Percentiles rank a stretch among this genome's conserved stretches.
These are phyloP conservation scores for Antedon bifida DNA, from an alignment of 35 echinoderm and acorn worm species.

Conservation along the genomic window DNA sequence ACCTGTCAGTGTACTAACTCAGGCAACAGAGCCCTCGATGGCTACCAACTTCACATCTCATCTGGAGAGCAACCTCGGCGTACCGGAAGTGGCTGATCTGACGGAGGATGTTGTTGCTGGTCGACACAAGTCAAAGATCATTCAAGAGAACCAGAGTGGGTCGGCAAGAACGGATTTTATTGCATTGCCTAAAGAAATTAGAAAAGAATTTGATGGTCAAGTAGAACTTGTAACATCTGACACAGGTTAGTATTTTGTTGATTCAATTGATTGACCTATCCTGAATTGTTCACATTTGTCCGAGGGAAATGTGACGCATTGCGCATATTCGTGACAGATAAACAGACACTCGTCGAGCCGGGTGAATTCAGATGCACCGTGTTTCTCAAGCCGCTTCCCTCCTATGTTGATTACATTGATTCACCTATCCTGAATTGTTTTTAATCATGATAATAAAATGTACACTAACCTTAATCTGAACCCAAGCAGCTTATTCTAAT, in stretches of 20 bases:
- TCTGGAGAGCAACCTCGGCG: not conserved
- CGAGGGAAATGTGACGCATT: too few relatives aligned
- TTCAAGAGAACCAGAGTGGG: slow-evolving; percentile 51
- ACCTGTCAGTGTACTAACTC: slow-evolving; percentile 3
- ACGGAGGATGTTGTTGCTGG: not conserved
- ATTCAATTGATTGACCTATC: too few relatives aligned
- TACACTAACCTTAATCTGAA: too few relatives aligned
- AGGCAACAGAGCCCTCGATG: not conserved
- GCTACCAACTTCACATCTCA: not conserved
- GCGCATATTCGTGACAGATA: too few relatives aligned
- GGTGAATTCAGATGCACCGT: too few relatives aligned
- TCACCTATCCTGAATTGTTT: too few relatives aligned
- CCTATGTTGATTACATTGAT: too few relatives aligned
- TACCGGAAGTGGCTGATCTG: not conserved
- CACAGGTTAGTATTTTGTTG: not conserved
- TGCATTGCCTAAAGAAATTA: slow-evolving; percentile 8
- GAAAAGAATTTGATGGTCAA: not conserved
- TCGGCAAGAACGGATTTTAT: slow-evolving; percentile 56
- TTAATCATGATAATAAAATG: too few relatives aligned
- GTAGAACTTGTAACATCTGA: not conserved
- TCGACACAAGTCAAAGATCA: not conserved
- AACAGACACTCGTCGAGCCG: too few relatives aligned
- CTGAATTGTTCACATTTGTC: too few relatives aligned
- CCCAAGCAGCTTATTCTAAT: too few relatives aligned
- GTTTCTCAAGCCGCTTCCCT: too few relatives aligned